phyloP scores from a whole-genome alignment of 2,797 vertebrate genomes.

The Anguilla megastoma region DNA sequence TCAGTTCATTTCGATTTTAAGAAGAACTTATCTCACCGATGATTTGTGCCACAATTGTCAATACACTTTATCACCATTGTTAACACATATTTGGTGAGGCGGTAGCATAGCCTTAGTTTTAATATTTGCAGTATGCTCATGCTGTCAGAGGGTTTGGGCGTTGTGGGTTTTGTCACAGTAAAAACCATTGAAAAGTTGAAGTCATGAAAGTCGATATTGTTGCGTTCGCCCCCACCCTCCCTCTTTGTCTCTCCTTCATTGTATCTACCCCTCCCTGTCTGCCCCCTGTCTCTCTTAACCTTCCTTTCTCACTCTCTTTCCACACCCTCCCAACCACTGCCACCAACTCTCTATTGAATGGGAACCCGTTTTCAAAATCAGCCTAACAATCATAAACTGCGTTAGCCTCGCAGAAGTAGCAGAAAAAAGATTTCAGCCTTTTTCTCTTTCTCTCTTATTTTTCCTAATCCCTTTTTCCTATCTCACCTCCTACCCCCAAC shows the following conservation, averaged over 20 bases:
- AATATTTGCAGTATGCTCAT: neutral
- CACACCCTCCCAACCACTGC: neutral
- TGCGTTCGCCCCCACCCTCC: slow-evolving; percentile 52
- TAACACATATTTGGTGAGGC: neutral
- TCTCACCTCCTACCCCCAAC: slow-evolving; percentile 38
- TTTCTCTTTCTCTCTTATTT: slow-evolving; percentile 36
- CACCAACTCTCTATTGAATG: slow-evolving; percentile 8
- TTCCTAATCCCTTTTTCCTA: neutral
- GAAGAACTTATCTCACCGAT: neutral
- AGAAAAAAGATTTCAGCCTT: slow-evolving; percentile 41
- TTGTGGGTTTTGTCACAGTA: slow-evolving; percentile 32
- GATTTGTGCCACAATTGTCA: neutral
- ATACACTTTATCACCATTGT: neutral
- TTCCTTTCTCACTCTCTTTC: slow-evolving; percentile 33
- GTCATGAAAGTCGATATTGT: slow-evolving; percentile 65
- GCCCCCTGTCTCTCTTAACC: slow-evolving; percentile 50
- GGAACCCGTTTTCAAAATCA: slow-evolving; percentile 41
- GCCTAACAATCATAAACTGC: slow-evolving; percentile 29
- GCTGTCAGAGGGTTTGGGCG: neutral
- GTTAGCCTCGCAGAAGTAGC: slow-evolving; percentile 25
- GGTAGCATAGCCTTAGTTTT: neutral
- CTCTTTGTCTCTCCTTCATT: slow-evolving; percentile 60
- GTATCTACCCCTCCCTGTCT: slow-evolving; percentile 33
- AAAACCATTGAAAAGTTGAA: slow-evolving; percentile 48
- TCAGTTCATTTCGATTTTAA: neutral